These are phyloP conservation scores for Syrista parreyssii DNA, from an alignment of 2,888 invertebrate species.

Conservation along the genomic window DNA sequence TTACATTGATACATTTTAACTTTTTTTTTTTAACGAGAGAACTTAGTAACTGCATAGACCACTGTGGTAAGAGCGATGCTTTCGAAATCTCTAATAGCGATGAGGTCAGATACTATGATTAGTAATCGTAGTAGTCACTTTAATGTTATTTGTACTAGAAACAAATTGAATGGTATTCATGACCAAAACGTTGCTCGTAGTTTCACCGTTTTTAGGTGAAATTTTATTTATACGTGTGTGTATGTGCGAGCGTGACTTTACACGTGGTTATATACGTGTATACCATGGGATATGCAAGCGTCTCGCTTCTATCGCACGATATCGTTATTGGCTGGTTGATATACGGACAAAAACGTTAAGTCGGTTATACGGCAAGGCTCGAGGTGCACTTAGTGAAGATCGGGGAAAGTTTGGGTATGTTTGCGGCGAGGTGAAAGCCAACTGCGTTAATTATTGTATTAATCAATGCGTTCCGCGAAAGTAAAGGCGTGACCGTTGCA, in stretches of 20 bases:
- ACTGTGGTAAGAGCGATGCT: not conserved
- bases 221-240: not conserved
- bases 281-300: not conserved
- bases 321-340: not conserved
- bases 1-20: not conserved
- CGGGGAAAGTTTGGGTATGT: slow-evolving; percentile 9
- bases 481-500: not conserved
- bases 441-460: slow-evolving; percentile 34
- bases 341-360: not conserved
- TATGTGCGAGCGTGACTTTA: not conserved
- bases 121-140: not conserved
- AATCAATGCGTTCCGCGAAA: slow-evolving; percentile 14
- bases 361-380: slow-evolving; percentile 5
- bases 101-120: not conserved
- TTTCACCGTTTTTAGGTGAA: not conserved
- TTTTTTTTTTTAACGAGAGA: no score
- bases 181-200: not conserved
- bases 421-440: slow-evolving; percentile 32
- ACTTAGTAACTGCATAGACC: not conserved
- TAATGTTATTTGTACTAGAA: not conserved
- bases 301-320: not conserved
- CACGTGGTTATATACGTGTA: not conserved
- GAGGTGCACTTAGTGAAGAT: slow-evolving; percentile 31
- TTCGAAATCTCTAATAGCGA: not conserved
- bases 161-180: not conserved